phyloP scores from a whole-genome alignment of 53 echinoderm and acorn worm species.

The Paracentrotus lividus region DNA sequence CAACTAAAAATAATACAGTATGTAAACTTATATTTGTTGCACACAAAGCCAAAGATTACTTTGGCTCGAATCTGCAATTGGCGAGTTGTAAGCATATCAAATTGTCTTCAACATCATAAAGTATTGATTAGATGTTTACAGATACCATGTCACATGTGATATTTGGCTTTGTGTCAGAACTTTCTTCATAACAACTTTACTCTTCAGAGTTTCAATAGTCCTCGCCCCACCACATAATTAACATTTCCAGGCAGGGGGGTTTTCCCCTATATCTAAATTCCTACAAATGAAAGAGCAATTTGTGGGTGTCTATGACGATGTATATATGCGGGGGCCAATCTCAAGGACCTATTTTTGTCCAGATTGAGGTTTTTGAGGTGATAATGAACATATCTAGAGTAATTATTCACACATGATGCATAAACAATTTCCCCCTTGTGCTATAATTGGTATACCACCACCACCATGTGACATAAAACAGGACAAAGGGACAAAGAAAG shows the following conservation, averaged over 20 bases:
- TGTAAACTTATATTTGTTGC: no score
- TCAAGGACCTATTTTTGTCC: background rate
- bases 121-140: background rate
- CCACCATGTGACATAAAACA: background rate
- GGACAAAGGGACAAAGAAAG: background rate
- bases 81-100: no score
- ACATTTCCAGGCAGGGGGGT: conserved; percentile 13
- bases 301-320: background rate
- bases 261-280: background rate
- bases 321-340: background rate
- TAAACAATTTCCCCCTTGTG: background rate
- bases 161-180: conserved; percentile 14
- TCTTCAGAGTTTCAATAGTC: background rate
- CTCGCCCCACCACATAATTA: background rate
- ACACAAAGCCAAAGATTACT: no score
- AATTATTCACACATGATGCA: conserved; percentile 27
- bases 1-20: no score
- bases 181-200: background rate
- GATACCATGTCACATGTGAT: background rate
- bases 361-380: conserved; percentile 12
- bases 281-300: background rate
- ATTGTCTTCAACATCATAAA: background rate
- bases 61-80: no score
- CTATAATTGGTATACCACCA: background rate
- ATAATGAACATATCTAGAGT: conserved; percentile 14